Conservation (phyloP, 2,888 invertebrate species). For the Listrodromus nycthemerus region DNA sequence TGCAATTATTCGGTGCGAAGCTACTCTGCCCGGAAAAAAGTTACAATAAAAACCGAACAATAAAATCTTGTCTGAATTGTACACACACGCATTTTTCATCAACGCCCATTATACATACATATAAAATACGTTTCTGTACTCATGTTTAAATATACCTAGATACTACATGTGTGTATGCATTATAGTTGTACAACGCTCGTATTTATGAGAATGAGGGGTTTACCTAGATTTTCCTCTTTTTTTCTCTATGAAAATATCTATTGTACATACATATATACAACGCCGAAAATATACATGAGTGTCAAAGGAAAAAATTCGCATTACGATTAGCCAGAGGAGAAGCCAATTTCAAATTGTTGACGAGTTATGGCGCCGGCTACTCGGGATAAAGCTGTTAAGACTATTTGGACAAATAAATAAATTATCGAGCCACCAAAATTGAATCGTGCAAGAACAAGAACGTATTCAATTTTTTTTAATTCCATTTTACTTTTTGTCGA, state of each 20-base stretch:
- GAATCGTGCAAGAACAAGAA: background rate
- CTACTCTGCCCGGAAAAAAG: slow-evolving; percentile 2
- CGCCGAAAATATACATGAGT: slow-evolving; percentile 80
- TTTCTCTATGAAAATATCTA: slow-evolving; percentile 73
- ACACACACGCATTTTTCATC: slow-evolving; percentile 50
- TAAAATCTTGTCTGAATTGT: slow-evolving; percentile 9
- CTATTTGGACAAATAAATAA: slow-evolving; percentile 8
- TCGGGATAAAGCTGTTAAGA: background rate
- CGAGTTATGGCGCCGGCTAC: background rate
- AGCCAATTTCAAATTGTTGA: slow-evolving; percentile 77
- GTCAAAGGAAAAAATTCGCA: slow-evolving; percentile 75
- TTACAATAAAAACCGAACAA: slow-evolving; percentile 6
- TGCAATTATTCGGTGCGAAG: background rate
- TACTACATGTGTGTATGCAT: slow-evolving; percentile 69
- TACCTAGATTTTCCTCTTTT: slow-evolving; percentile 68
- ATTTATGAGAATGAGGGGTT: slow-evolving; percentile 76
- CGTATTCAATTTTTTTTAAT: slow-evolving; percentile 17
- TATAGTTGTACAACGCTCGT: slow-evolving; percentile 71
- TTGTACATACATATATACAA: slow-evolving; percentile 79
- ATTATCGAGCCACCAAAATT: background rate
- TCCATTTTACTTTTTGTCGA: background rate
- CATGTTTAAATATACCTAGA: slow-evolving; percentile 64
- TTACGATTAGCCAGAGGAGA: slow-evolving; percentile 76
- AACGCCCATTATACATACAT: slow-evolving; percentile 45
- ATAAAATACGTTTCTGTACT: slow-evolving; percentile 60